Percentiles rank a stretch among this genome's conserved stretches.
phyloP scores from a whole-genome alignment of 2,888 invertebrate genomes.

The Rhamnusium bicolor region DNA sequence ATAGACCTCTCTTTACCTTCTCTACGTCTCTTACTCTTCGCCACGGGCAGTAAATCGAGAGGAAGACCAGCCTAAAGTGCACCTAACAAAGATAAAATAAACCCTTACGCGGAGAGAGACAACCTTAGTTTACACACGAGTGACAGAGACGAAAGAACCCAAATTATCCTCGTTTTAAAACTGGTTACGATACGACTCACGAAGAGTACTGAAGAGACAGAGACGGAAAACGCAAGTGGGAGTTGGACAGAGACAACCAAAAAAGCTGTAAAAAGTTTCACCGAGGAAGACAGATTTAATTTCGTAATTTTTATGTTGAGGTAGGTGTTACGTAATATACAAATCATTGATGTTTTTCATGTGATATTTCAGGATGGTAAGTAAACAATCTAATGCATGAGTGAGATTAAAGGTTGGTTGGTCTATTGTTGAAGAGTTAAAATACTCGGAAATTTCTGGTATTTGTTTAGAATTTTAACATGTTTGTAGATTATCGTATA shows the following conservation, averaged over 20 bases:
- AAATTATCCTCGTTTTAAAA: conserved; percentile 23
- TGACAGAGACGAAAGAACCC: neutral
- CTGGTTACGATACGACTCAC: conserved; percentile 15
- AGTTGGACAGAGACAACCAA: neutral
- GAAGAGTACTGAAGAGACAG: neutral
- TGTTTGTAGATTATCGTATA: neutral
- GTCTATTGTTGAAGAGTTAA: neutral
- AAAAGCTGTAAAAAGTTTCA: conserved; percentile 24
- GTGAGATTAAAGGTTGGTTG: neutral
- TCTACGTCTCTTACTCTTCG: neutral
- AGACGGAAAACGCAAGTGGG: neutral
- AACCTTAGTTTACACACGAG: too few relatives aligned
- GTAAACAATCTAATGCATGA: neutral
- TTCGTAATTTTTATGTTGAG: conserved; percentile 25
- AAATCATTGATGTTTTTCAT: conserved; percentile 11
- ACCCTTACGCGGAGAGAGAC: conserved; percentile 17
- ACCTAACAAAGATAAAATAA: conserved; percentile 19
- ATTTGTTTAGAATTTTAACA: neutral
- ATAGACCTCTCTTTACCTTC: neutral
- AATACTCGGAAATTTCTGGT: neutral
- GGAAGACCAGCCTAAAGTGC: conserved; percentile 3
- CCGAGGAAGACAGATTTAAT: conserved; percentile 10
- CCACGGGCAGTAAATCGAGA: conserved; percentile 11
- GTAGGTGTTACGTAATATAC: conserved; percentile 30
- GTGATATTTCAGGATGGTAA: neutral